Evolutionary conservation across 2,888 invertebrate genomes (phyloP), one percentile per base, ranked within the genome.

Genomic region (Phoenoteleia sp.): DNA sequence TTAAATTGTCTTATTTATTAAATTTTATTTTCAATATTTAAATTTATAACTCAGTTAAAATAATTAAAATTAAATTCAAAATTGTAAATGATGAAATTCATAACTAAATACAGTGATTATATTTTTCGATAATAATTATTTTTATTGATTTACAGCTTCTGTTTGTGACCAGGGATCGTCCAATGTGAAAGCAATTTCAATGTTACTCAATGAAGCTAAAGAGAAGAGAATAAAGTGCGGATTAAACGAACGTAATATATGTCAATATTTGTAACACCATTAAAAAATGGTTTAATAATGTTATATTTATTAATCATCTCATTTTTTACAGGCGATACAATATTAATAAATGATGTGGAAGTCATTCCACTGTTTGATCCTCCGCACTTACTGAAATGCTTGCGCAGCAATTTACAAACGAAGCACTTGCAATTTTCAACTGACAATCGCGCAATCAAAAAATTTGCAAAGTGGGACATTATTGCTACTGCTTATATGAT

Each of bases 291-390:
- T n/a, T n/a, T n/a, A 33, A 1, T 23, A 60, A 64, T 21, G 23
- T 15, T 19, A 19, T 49, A 21, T 7, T 62, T 42, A 21, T 77
- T 66, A n/a, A n/a, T n/a, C n/a, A n/a, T n/a, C n/a, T n/a, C n/a
- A n/a, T n/a, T n/a, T n/a, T n/a, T n/a, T n/a, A 17, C 39, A 81
- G 74, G 56, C 19, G 47, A 66, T 39, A 74, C 74, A 15, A 66
- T 83, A 23, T 11, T 81, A 9, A 69, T 83, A 4, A 49, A 39
- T 3, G 27, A 49, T n/a, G n/a, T 17, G 0, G 79, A 86, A 72
- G 45, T 86, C 7, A 27, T 77, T 2, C 81, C 77, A 5, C 25
- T 86, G 5, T 84, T 52, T 19, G 71, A 72, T 58, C 58, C 71
- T 3, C 71, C 71, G 15, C 71, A 72, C 15, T 58, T 72, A 15